These are phyloP conservation scores for Gnatocerus cornutus DNA, from an alignment of 2,888 invertebrate genomes.

Conservation along the genomic window DNA sequence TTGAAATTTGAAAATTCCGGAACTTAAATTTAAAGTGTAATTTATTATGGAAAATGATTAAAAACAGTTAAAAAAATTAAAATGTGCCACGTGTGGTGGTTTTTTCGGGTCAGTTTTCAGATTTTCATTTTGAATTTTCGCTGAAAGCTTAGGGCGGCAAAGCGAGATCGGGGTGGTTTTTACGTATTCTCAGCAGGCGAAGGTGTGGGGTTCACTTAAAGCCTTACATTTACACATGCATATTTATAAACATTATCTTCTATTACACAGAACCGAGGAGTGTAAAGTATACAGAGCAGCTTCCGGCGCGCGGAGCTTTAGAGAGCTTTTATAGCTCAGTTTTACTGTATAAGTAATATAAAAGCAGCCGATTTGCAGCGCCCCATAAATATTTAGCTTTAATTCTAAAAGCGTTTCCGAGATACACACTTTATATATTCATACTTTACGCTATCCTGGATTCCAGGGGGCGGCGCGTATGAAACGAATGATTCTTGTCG, in stretches of 20 bases:
- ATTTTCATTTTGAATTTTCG: too few species aligned
- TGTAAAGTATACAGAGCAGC: slow-evolving; percentile 68
- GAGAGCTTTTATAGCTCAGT: slow-evolving; percentile 71
- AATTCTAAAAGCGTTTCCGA: slow-evolving; percentile 71
- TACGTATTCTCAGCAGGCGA: slow-evolving; percentile 62
- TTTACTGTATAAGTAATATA: slow-evolving; percentile 72
- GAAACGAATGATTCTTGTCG: not conserved
- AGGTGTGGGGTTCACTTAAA: slow-evolving; percentile 62
- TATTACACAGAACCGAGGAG: slow-evolving; percentile 70
- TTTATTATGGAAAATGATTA: too few species aligned
- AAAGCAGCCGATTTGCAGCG: slow-evolving; percentile 72
- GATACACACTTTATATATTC: slow-evolving; percentile 70
- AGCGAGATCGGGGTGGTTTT: slow-evolving; percentile 50
- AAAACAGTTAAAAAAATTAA: too few species aligned
- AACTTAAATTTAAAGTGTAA: too few species aligned
- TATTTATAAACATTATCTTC: slow-evolving; percentile 73
- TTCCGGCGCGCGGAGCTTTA: slow-evolving; percentile 67
- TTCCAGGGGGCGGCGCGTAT: slow-evolving; percentile 21
- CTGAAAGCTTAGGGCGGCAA: slow-evolving; percentile 3
- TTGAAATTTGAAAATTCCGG: too few species aligned
- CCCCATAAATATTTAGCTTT: slow-evolving; percentile 72
- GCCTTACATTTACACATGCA: slow-evolving; percentile 71
- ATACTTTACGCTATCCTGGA: slow-evolving; percentile 63
- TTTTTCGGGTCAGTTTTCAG: too few species aligned
- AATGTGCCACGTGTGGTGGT: too few species aligned